Evolutionary conservation across 2,888 invertebrate genomes (phyloP), one percentile per base, ranked within the genome.

Genomic region (Seladonia tumulorum): DNA sequence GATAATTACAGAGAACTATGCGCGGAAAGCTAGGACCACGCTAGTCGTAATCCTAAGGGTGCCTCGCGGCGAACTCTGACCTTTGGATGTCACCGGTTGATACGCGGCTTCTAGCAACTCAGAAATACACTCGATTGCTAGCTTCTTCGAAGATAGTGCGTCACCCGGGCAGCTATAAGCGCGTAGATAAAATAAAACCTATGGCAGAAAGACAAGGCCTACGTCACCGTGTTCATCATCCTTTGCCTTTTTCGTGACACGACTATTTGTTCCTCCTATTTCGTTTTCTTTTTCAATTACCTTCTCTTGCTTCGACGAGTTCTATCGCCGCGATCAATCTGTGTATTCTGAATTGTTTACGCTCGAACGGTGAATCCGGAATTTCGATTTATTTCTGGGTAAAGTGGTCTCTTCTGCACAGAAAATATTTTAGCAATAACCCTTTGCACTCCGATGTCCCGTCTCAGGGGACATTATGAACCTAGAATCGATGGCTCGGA

Each of bases 1-100:
- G 60, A 53, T 84, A 89, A 84, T 89, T 89, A 76, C 66, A 25
- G 68, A 16, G 57, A 87, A 47, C 66, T 84, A 81, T 63, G 35
- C 49, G 39, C 35, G 47, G 49, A 49, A 76, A 73, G 68, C 82
- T 81, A 71, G 68, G 68, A 79, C 74, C 72, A 29, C 71, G 1
- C 45, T 29, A 72, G 66, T 79, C 47, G 29, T 78, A 35, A 8
- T 29, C n/a, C 57, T 29, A 35, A 76, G 71, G 76, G 78, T 68
- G 73, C 35, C 76, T n/a, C 42, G 14, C 75, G 68, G 7, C 68
- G 72, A 86, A 87, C 84, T 87, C 66, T 77, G 77, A 88, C 85
- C 90, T 90, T 89, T 84, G 49, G 29, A 0, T n/a, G 16, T 25
- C n/a, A 39, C n/a, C 73, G 10, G 25, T 71, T 68, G 76, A 68